Base-by-base conservation (phyloP, 2,888 invertebrate species). In the Cataglyphis albicans region DNA sequence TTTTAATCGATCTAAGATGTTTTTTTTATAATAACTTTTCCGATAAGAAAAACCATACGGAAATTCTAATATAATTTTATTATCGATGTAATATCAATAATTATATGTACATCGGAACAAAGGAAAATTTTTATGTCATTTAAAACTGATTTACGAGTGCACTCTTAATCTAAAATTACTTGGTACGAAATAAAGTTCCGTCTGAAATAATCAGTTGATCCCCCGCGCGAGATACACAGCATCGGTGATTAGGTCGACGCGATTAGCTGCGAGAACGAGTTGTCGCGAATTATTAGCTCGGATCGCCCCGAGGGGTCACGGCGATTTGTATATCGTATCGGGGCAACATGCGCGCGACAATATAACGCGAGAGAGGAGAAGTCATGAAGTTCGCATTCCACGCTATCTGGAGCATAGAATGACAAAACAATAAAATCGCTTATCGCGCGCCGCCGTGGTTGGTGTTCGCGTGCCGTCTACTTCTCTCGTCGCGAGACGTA, bases 361-460 rank as follows among this genome's bases (percentile, higher is more conserved):
- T 21, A 25, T 25, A 25, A 25, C 25, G 52, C 38, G 25, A n/a
- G 73, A 81, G 59, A 63, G 44, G 72, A 38, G 80, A 83, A 76
- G 70, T 83, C 83, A 83, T 73, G 64, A 83, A 83, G 76, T 76
- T 81, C 81, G 81, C 86, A 86, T 86, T 86, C 86, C 86, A 59
- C 29, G 63, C 63, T 86, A 86, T 86, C 61, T 83, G 67, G 81
- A 72, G 83, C 76, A 68, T 78, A 78, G 76, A 81, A 86, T 86
- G 86, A 86, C 76, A 76, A 83, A 86, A 86, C 86, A 82, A 86
- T 86, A 86, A 86, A 86, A 83, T 83, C 82, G 72, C 85, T 85
- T 85, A 86, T 86, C 83, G 86, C 81, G 25, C 61, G n/a, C 18
- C 67, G 9, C 32, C 32, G 74, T 72, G 64, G 1, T 25, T 25